Percentiles rank a stretch among this genome's conserved stretches.
phyloP scores from a whole-genome alignment of 1,140 invertebrate genomes.

The Dinoponera quadriceps region DNA sequence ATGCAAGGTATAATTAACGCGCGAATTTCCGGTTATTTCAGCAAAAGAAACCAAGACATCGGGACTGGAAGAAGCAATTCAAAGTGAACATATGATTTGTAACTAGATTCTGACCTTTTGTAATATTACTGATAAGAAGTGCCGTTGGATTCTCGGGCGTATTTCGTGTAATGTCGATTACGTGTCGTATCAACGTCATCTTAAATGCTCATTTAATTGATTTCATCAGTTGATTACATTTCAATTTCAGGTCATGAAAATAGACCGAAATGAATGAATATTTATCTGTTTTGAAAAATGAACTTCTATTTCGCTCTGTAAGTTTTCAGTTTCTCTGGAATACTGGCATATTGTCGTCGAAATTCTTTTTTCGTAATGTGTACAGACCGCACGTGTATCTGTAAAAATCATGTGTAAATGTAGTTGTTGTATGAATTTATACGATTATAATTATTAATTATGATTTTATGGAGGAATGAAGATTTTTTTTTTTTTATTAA shows the following conservation, averaged over 20 bases:
- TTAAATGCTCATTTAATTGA: too few species aligned
- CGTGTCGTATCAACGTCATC: too few species aligned
- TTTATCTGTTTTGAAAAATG: neutral
- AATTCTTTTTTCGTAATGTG: neutral
- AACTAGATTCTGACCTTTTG: neutral
- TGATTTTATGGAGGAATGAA: constrained; percentile 8
- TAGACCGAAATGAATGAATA: too few species aligned
- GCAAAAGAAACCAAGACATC: constrained; percentile 39
- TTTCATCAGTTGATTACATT: too few species aligned
- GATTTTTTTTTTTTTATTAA: too few species aligned
- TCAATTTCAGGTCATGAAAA: too few species aligned
- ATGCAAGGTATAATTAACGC: neutral
- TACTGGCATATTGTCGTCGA: too few species aligned
- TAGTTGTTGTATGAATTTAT: constrained; percentile 9
- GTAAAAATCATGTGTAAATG: constrained; percentile 5
- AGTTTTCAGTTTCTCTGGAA: neutral
- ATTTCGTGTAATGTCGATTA: too few species aligned
- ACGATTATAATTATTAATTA: neutral
- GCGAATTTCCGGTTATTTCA: constrained; percentile 32
- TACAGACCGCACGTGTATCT: constrained; percentile 10
- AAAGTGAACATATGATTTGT: constrained; percentile 61
- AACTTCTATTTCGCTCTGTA: neutral
- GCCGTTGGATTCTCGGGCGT: too few species aligned
- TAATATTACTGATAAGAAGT: neutral
- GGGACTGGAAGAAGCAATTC: constrained; percentile 56